Evolutionary conservation across 2,888 invertebrate species (phyloP), one percentile per base, ranked within the genome.

Genomic region (Malthinus flaveolus): DNA sequence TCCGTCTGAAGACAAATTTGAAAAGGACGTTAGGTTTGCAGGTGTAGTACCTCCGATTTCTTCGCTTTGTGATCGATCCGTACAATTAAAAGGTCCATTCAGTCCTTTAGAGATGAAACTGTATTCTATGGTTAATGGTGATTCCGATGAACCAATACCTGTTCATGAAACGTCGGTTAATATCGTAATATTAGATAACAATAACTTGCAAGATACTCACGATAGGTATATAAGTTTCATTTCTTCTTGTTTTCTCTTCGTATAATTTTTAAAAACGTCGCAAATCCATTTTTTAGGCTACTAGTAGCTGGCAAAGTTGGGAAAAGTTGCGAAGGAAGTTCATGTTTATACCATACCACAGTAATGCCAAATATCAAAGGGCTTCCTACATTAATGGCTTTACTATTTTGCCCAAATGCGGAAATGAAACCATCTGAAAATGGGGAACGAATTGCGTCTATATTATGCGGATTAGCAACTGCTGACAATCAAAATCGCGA

Each of bases 281-380:
- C 23, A 23, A 23, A 10, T 7, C 36, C n/a, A n/a, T n/a, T n/a
- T 36, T 50, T 10, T 31, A 85, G 87, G 63, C 74, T 90, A 62
- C 49, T 91, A 42, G 87, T 93, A 0, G 87, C 93, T 0, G 86
- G 84, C 0, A 75, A 78, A 1, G 85, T 92, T 0, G 82, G 83
- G 1, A 85, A 88, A 71, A 68, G 65, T 10, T 81, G 78, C 59
- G 70, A 78, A 33, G 55, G 61, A 0, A 78, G 78, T 9, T 74
- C 95, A 33, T 84, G 82, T 0, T 81, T 93, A 6, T 84, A 91
- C 0, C 86, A 91, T 71, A 95, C 95, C 0, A 95, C 95, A 0
- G 73, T 95, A n/a, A 88, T 97, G 91, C 97, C 97, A 0, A 89
- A 89, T 73, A 87, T 95, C 45, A 89, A 88, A 7, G 95, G 95